These are phyloP conservation scores for Cylindroiulus punctatus DNA, from an alignment of 2,888 invertebrate species.

Conservation along the genomic window DNA sequence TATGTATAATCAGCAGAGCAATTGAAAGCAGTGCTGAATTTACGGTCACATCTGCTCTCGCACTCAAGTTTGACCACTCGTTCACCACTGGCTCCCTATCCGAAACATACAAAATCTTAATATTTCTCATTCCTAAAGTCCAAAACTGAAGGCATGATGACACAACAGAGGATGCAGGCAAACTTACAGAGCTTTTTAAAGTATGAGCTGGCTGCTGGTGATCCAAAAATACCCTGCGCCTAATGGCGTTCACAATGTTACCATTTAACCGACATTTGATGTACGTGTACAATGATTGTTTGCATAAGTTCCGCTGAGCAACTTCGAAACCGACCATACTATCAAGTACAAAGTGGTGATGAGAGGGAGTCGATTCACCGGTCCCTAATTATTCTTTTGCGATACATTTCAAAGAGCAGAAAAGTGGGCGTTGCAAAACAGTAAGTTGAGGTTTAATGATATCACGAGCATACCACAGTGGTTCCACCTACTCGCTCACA, in stretches of 20 bases:
- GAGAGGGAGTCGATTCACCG: not conserved
- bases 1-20: too few species aligned
- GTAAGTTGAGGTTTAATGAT: not conserved
- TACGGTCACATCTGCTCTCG: too few species aligned
- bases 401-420: not conserved
- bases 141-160: not conserved
- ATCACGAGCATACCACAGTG: conserved; percentile 3
- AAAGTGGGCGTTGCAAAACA: not conserved
- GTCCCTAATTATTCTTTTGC: not conserved
- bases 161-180: not conserved
- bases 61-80: too few species aligned
- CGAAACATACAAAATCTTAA: too few species aligned
- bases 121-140: too few species aligned
- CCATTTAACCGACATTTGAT: not conserved
- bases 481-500: not conserved
- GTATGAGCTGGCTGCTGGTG: not conserved
- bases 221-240: not conserved
- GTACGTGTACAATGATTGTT: not conserved
- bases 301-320: not conserved
- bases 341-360: not conserved
- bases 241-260: not conserved
- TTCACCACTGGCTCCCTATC: too few species aligned
- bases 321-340: not conserved
- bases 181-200: not conserved
- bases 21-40: too few species aligned